Evolutionary conservation across 2,797 vertebrate species (phyloP).

Genomic region (Zenarchopterus dispar): DNA sequence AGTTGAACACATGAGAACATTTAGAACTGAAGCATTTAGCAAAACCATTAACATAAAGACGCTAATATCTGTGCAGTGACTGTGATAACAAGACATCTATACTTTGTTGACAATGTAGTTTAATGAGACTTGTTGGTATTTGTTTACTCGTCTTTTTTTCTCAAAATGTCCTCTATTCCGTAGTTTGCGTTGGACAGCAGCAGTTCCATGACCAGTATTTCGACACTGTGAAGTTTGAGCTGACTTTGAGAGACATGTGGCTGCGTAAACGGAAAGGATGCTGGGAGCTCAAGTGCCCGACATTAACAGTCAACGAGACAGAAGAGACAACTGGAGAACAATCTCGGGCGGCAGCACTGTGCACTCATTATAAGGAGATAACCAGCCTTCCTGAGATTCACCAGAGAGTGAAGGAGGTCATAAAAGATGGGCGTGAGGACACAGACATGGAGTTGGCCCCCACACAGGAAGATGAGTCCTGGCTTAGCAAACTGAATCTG

Average conservation of each 20-base stretch:
- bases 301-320: not conserved
- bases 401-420: conserved; percentile 64
- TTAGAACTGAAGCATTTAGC: conserved; percentile 25
- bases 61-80: conserved; percentile 30
- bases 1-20: not conserved
- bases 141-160: conserved; percentile 1
- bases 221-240: conserved; percentile 75
- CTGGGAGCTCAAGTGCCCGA: conserved; percentile 84
- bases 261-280: conserved; percentile 79
- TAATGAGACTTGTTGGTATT: conserved; percentile 24
- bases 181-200: conserved; percentile 66
- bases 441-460: not conserved
- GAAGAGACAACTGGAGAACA: conserved; percentile 21
- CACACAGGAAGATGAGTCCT: conserved; percentile 55
- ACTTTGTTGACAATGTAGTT: conserved; percentile 26
- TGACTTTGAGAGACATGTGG: conserved; percentile 82
- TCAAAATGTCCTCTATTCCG: conserved; percentile 21
- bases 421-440: conserved; percentile 41
- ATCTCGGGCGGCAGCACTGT: conserved; percentile 55
- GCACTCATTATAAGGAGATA: conserved; percentile 81
- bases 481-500: conserved; percentile 72
- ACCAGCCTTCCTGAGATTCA: conserved; percentile 77
- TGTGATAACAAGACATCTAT: conserved; percentile 35
- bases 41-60: conserved; percentile 4
- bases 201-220: conserved; percentile 83